Conservation (phyloP, 2,888 invertebrate species). For the Pollenia angustigena region DNA sequence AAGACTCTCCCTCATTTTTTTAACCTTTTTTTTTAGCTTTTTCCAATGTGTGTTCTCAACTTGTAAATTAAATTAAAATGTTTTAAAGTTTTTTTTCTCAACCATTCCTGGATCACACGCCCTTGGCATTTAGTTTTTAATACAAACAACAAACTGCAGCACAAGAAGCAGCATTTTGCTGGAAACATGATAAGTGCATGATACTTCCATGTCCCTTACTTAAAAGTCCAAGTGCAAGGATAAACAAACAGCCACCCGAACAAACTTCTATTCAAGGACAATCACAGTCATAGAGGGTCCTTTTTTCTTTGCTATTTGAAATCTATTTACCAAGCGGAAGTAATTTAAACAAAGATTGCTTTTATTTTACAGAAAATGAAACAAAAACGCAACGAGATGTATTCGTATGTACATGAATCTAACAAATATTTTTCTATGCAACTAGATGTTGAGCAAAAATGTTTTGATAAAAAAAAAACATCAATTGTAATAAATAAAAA, state of each 20-base stretch:
- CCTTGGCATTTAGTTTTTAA: slow-evolving; percentile 72
- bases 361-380: slow-evolving; percentile 57
- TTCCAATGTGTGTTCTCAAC: slow-evolving; percentile 46
- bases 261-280: slow-evolving; percentile 57
- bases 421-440: slow-evolving; percentile 35
- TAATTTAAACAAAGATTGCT: slow-evolving; percentile 72
- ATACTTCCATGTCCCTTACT: slow-evolving; percentile 52
- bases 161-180: slow-evolving; percentile 49
- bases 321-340: slow-evolving; percentile 71
- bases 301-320: slow-evolving; percentile 35
- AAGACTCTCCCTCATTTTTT: slow-evolving; percentile 45
- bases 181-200: slow-evolving; percentile 66
- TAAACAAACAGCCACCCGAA: slow-evolving; percentile 53
- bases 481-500: slow-evolving; percentile 70
- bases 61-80: slow-evolving; percentile 73
- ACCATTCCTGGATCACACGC: slow-evolving; percentile 69
- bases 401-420: slow-evolving; percentile 21
- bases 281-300: slow-evolving; percentile 44
- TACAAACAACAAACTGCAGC: slow-evolving; percentile 40
- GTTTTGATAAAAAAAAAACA: slow-evolving; percentile 20
- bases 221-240: slow-evolving; percentile 70
- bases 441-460: slow-evolving; percentile 32
- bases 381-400: neutral
- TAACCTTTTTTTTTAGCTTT: neutral
- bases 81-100: slow-evolving; percentile 59